Evolutionary conservation across 2,113 vertebrate genomes (phyloP), one percentile per base, ranked within the genome.

Genomic region (Gorsachius goisagi): DNA sequence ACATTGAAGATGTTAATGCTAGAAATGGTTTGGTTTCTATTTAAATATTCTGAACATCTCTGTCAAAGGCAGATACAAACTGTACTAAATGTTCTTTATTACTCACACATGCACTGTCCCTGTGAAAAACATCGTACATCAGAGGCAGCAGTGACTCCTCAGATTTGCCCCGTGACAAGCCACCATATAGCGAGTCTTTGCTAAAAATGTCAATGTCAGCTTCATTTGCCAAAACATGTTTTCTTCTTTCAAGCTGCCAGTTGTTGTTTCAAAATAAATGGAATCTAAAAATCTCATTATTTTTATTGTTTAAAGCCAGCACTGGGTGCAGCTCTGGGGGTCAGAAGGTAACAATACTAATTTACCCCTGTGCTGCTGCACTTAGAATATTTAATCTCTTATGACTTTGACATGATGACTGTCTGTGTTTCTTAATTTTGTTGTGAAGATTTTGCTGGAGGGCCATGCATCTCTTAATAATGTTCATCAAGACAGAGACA

Each of bases 281-380:
- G 82, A 90, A 87, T 88, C 94, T 91, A 95, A 97, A 95, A 97
- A 97, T 97, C 96, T 97, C 97, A 97, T 97, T 96, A 97, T 94
- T 97, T 95, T 95, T 95, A 97, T 97, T 97, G 97, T 97, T 97
- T 97, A 93, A 96, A 97, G 95, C 58, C 88, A 94, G 88, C 71
- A 26, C 1, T 79, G 80, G 88, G 84, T 92, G 64, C 93, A 89
- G 79, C 93, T 85, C 83, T 28, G 27, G 68, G 73, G 97, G 97
- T 96, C 94, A 93, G 87, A 73, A 97, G 96, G 97, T 88, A 97
- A 95, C 90, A 84, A 95, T 93, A 86, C 77, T 96, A 95, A 96
- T 97, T 93, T 94, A 85, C 95, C 94, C 90, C 64, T 83, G 71
- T 76, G 74, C 89, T 86, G 63, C 69, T 85, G 91, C 91, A 62